Evolutionary conservation across 2,797 vertebrate species (phyloP).

Genomic region (Smutsia gigantea): DNA sequence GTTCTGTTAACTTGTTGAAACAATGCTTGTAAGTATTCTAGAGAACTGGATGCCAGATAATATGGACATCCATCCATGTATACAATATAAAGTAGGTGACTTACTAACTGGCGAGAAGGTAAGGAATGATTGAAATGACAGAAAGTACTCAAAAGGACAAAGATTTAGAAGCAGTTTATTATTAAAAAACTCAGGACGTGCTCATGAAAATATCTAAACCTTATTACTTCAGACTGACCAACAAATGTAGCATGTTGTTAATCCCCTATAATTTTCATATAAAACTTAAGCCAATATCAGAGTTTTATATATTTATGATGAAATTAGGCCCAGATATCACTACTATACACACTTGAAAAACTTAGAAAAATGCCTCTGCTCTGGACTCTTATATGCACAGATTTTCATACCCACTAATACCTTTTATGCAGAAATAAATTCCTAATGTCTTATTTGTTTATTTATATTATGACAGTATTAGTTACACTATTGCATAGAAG

Average conservation of each 20-base stretch:
- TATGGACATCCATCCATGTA: neutral
- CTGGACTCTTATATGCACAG: neutral
- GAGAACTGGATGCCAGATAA: neutral
- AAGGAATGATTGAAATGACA: constrained; percentile 19
- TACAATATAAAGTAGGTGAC: neutral
- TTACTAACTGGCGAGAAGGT: neutral
- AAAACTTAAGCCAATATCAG: neutral
- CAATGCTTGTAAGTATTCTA: neutral
- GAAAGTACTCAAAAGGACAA: neutral
- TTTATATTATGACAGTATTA: neutral
- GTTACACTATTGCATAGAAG: neutral
- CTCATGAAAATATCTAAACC: neutral
- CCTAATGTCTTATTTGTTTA: neutral
- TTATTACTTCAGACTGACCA: neutral
- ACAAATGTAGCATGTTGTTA: neutral
- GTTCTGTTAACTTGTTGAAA: neutral
- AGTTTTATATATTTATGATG: neutral
- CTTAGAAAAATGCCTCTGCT: neutral
- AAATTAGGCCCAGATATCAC: neutral
- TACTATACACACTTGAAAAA: neutral
- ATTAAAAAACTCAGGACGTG: neutral
- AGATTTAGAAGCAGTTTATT: neutral
- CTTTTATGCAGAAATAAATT: neutral
- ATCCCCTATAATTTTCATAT: neutral
- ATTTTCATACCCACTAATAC: neutral